Evolutionary conservation across 2,888 invertebrate species (phyloP), one percentile per base, ranked within the genome.

Genomic region (Platycheirus albimanus): DNA sequence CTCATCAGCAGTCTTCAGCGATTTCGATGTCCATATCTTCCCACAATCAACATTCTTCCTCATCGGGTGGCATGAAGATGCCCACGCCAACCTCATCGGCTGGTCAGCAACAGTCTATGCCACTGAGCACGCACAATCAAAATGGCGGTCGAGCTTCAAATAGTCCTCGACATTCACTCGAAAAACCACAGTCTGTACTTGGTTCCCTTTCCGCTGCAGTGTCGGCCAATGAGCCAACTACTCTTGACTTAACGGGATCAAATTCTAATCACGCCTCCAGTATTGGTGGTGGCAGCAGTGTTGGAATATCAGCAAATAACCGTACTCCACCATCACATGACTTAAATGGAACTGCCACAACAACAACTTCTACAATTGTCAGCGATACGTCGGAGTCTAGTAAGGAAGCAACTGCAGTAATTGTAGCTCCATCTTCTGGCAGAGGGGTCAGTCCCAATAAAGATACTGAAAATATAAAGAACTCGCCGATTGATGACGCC

Each of bases 171-270:
- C 75, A 84, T 38, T 70, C 79, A 13, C 75, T 79, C 6, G 79
- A 84, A 0, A 79, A 85, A 24, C 54, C 56, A 43, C 77, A 78
- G 24, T 8, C 61, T 11, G 47, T 58, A 7, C 28, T 70, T 47
- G 67, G 75, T 0, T 58, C 80, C 20, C 45, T 67, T 3, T 33
- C 87, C 6, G 67, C 70, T 10, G 38, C 47, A 11, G 81, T 83
- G 7, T 63, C 88, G 2, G 72, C 81, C 8, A 90, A 89, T 58
- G 90, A 90, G 61, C 87, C 88, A 10, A 78, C 89, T 11, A 90
- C 90, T 1, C 85, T 90, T n/a, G 91, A 90, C 85, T 83, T 90
- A 43, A 90, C 90, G 2, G 89, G 90, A 20, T 90, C 90, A 28
- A 90, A 90, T 74, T 90, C 90, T n/a, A 90, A 90, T 71, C 83